Evolutionary conservation across 64 coral and sea anemone species (phyloP).

Genomic region (Stichodactyla mertensii): DNA sequence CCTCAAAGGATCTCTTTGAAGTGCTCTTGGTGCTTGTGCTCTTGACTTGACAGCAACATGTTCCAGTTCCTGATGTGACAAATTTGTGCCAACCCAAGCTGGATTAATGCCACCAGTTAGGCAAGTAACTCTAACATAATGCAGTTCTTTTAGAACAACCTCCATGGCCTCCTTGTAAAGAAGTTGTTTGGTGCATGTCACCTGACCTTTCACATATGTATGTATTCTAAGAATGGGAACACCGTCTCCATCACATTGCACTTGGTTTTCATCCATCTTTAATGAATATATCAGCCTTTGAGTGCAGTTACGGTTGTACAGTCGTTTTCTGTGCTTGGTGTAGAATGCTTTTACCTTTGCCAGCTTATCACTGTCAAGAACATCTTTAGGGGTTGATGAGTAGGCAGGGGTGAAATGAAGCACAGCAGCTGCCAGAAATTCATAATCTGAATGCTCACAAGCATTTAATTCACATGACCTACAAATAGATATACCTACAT

Average conservation of each 20-base stretch:
- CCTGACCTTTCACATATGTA: neutral
- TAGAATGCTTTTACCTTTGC: neutral
- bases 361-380: neutral
- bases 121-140: slow-evolving; percentile 17
- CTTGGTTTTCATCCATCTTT: neutral
- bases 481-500: neutral
- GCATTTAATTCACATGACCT: neutral
- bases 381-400: neutral
- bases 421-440: slow-evolving; percentile 1
- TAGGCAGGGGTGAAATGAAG: neutral
- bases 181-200: slow-evolving; percentile 6
- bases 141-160: neutral
- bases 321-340: neutral
- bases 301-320: neutral
- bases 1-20: no score
- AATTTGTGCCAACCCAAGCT: no score
- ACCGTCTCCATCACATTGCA: slow-evolving; percentile 1
- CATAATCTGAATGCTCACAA: neutral
- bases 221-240: slow-evolving; percentile 7
- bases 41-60: no score
- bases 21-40: no score
- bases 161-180: slow-evolving; percentile 27
- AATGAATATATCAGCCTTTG: slow-evolving; percentile 4
- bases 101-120: slow-evolving; percentile 32
- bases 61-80: no score